Percentiles rank a stretch among this genome's conserved stretches.
These are phyloP conservation scores for Panulirus ornatus DNA, from an alignment of 1,140 invertebrate genomes.

Conservation along the genomic window DNA sequence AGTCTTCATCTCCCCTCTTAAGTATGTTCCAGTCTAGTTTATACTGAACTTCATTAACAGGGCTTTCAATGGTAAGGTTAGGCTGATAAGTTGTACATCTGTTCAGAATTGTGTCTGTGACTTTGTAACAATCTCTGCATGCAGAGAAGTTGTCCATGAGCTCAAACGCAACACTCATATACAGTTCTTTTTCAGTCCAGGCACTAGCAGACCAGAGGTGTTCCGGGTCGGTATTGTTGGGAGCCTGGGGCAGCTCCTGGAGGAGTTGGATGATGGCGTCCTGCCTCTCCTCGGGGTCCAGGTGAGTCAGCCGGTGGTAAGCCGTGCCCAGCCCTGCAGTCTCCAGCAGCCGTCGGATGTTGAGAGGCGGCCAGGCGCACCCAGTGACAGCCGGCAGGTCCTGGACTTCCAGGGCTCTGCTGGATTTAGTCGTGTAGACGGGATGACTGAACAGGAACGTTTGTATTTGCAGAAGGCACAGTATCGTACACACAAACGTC, in stretches of 20 bases:
- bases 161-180: too few relatives aligned
- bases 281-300: slow-evolving; percentile 5
- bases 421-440: slow-evolving; percentile 7
- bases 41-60: not conserved
- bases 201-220: slow-evolving; percentile 21
- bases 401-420: not conserved
- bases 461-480: slow-evolving; percentile 9
- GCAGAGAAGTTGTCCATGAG: too few relatives aligned
- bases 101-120: not conserved
- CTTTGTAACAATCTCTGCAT: too few relatives aligned
- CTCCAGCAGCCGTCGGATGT: slow-evolving; percentile 14
- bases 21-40: not conserved
- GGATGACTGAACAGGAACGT: slow-evolving; percentile 18
- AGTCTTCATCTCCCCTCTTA: not conserved
- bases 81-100: not conserved
- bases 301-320: not conserved
- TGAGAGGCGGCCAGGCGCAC: slow-evolving; percentile 45
- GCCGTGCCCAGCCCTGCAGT: slow-evolving; percentile 31
- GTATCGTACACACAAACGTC: not conserved
- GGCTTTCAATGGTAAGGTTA: not conserved
- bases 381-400: slow-evolving; percentile 16
- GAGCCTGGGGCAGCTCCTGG: slow-evolving; percentile 5
- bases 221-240: not conserved
- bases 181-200: too few relatives aligned
- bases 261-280: slow-evolving; percentile 3